Evolutionary conservation across 2,797 vertebrate genomes (phyloP).

Genomic region (Helostoma temminkii): DNA sequence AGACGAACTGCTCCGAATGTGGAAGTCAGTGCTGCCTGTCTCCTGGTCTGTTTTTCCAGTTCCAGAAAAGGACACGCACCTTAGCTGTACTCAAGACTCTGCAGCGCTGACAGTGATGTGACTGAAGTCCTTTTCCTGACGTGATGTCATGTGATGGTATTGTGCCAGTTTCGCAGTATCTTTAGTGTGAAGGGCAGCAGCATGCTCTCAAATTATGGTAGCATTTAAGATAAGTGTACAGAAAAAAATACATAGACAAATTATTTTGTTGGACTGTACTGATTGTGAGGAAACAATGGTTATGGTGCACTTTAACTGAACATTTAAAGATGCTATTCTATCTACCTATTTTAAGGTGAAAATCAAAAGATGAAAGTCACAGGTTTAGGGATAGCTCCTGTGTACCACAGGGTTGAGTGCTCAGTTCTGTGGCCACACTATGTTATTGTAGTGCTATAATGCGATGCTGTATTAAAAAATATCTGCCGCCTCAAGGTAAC

Average conservation of each 20-base stretch:
- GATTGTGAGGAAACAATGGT: slow-evolving; percentile 28
- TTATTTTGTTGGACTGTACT: slow-evolving; percentile 51
- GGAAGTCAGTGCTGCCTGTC: slow-evolving; percentile 28
- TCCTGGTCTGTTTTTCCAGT: slow-evolving; percentile 30
- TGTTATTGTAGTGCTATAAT: slow-evolving; percentile 73
- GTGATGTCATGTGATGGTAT: slow-evolving; percentile 80
- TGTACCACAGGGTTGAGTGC: slow-evolving; percentile 73
- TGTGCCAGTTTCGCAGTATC: slow-evolving; percentile 78
- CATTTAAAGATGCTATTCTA: slow-evolving; percentile 47
- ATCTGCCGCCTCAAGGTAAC: slow-evolving; percentile 44
- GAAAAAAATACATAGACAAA: slow-evolving; percentile 56
- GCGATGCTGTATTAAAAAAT: slow-evolving; percentile 68
- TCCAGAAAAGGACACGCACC: slow-evolving; percentile 31
- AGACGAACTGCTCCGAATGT: slow-evolving; percentile 13
- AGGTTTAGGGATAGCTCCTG: slow-evolving; percentile 65
- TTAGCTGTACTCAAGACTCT: slow-evolving; percentile 37
- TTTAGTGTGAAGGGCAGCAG: slow-evolving; percentile 78
- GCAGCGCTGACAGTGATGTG: slow-evolving; percentile 59
- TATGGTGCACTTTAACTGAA: slow-evolving; percentile 50
- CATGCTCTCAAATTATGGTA: slow-evolving; percentile 78
- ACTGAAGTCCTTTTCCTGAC: slow-evolving; percentile 67
- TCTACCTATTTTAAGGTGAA: slow-evolving; percentile 47
- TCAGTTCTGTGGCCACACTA: slow-evolving; percentile 69
- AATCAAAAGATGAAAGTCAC: slow-evolving; percentile 37
- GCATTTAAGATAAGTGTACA: slow-evolving; percentile 78